Conservation (phyloP, 2,113 vertebrate genomes). For the Rhipidura dahli region DNA sequence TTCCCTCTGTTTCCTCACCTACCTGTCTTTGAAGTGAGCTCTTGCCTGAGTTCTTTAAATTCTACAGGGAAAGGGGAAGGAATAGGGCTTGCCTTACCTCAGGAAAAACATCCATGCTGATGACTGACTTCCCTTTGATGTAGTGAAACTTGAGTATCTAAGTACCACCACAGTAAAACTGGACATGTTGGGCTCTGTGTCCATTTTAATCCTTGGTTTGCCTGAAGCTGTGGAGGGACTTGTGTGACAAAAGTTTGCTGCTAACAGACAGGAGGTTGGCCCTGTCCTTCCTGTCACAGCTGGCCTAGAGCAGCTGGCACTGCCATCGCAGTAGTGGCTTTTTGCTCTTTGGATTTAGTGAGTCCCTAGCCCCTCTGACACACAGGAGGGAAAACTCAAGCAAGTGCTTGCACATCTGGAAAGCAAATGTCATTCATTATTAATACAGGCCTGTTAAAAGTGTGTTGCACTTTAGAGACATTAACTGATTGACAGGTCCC, state of each 20-base stretch:
- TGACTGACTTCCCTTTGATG: slow-evolving; percentile 38
- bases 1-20: slow-evolving; percentile 27
- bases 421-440: slow-evolving; percentile 19
- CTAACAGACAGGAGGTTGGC: background rate
- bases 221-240: background rate
- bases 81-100: slow-evolving; percentile 4
- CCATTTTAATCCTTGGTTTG: slow-evolving; percentile 14
- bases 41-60: slow-evolving; percentile 6
- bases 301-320: background rate
- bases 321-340: background rate
- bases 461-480: background rate
- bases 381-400: background rate
- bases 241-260: background rate
- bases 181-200: background rate
- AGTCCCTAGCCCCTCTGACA: background rate
- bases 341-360: background rate
- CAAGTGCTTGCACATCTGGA: background rate
- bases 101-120: slow-evolving; percentile 27
- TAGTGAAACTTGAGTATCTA: slow-evolving; percentile 46
- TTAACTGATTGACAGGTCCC: background rate
- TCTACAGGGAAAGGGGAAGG: background rate
- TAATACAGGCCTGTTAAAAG: background rate
- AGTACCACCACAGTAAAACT: background rate
- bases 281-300: background rate
- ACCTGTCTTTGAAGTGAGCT: slow-evolving; percentile 15